phyloP scores from a whole-genome alignment of 2,888 invertebrate genomes.

The Xestia xanthographa region DNA sequence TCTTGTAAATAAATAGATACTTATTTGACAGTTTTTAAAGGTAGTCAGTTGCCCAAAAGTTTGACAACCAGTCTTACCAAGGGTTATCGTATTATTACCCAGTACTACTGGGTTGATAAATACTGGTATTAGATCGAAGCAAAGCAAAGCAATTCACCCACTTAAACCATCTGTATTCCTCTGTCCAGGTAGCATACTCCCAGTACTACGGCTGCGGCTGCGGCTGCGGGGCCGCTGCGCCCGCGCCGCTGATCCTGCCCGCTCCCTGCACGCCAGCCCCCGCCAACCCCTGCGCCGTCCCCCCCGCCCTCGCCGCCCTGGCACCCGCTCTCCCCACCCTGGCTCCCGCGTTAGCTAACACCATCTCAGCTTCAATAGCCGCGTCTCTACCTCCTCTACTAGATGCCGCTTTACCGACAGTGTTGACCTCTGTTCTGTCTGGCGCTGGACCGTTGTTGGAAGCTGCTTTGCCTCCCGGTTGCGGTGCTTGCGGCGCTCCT shows the following conservation, averaged over 20 bases:
- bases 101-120: background rate
- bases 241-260: constrained; percentile 60
- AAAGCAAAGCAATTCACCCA: background rate
- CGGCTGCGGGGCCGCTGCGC: constrained; percentile 17
- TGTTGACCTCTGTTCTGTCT: constrained; percentile 75
- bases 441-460: constrained; percentile 75
- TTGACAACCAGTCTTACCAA: background rate
- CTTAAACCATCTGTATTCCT: background rate
- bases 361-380: constrained; percentile 69
- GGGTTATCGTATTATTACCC: background rate
- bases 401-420: constrained; percentile 76
- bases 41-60: background rate
- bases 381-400: constrained; percentile 70
- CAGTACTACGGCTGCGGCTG: constrained; percentile 17
- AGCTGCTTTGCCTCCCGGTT: constrained; percentile 65
- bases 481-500: constrained; percentile 28
- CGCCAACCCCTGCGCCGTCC: constrained; percentile 45
- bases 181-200: constrained; percentile 48
- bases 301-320: constrained; percentile 62
- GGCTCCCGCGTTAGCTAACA: constrained; percentile 68
- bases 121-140: background rate
- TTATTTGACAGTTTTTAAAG: background rate
- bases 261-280: constrained; percentile 41
- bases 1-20: background rate
- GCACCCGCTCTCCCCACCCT: constrained; percentile 69